A percentile compares a stretch with the other conserved stretches of the same genome.
phyloP scores from a whole-genome alignment of 2,888 invertebrate genomes.

The Euclidia mi region DNA sequence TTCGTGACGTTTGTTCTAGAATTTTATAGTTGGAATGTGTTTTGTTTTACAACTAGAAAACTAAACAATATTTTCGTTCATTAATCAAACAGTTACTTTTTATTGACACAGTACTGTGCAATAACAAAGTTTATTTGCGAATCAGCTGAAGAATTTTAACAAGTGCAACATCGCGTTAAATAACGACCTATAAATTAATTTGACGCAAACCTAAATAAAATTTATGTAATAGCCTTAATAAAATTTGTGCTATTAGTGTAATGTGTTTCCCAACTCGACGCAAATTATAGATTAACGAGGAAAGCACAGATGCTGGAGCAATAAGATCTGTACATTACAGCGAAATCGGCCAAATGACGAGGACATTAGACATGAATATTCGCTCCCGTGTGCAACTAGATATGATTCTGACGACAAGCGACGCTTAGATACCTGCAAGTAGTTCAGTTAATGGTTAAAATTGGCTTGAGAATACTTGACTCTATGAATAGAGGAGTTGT shows the following conservation, averaged over 20 bases:
- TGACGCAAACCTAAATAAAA: conserved; percentile 60
- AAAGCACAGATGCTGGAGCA: conserved; percentile 76
- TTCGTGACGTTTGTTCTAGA: conserved; percentile 31
- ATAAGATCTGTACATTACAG: conserved; percentile 69
- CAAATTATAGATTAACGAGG: conserved; percentile 77
- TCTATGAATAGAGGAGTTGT: no score
- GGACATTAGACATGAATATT: conserved; percentile 74
- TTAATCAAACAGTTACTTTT: background rate
- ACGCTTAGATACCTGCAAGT: background rate
- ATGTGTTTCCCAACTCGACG: conserved; percentile 69
- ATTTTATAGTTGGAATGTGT: conserved; percentile 27
- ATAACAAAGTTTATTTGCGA: conserved; percentile 14
- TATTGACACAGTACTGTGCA: background rate
- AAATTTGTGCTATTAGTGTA: conserved; percentile 70
- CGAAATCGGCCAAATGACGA: conserved; percentile 65
- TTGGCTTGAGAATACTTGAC: no score
- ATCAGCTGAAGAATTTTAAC: conserved; percentile 43
- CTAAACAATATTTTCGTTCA: background rate
- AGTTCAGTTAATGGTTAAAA: conserved; percentile 2
- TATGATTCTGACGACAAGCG: conserved; percentile 60
- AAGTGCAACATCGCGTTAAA: conserved; percentile 39
- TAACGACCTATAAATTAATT: conserved; percentile 59
- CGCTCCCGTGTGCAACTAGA: conserved; percentile 64
- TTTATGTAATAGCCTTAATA: conserved; percentile 58
- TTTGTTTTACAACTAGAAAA: background rate